Evolutionary conservation across 2,888 invertebrate species (phyloP), one percentile per base, ranked within the genome.

Genomic region (Itoplectis maculator): DNA sequence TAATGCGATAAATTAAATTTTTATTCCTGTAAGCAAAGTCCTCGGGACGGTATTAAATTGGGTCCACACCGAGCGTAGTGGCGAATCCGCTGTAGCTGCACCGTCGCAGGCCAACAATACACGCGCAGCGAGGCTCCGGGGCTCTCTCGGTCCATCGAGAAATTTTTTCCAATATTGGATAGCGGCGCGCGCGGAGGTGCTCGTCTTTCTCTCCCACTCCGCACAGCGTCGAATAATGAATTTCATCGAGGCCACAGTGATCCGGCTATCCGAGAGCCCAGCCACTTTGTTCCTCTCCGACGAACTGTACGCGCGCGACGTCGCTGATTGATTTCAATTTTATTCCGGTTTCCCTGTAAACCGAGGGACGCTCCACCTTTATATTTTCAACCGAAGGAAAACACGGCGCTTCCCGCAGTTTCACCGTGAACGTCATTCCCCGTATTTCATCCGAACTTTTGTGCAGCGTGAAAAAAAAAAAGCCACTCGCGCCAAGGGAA

Each of bases 161-260:
- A 18, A n/a, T n/a, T 73, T 73, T 73, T 73, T 63, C 61, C 37
- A 73, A 73, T 73, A 73, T 73, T 35, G 68, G 59, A 63, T 49
- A 29, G 61, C 47, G 2, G 5, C n/a, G n/a, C n/a, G n/a, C n/a
- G n/a, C n/a, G n/a, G 23, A 15, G 23, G 37, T 23, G 49, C 66
- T 18, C 23, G 35, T 49, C 47, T 72, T 40, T 42, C 69, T 79
- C 54, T 69, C 29, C 29, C 29, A 61, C 51, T 37, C 45, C 69
- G 72, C 61, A n/a, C n/a, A n/a, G n/a, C 59, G 49, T 49, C 59
- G 68, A 78, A 78, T 73, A 78, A 81, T 73, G 81, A 73, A 81
- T 81, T 68, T 78, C 68, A 68, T 73, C 78, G 72, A 70, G 68
- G 68, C 65, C 23, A 45, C 75, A 42, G 54, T 20, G 65, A 42